Conservation (phyloP, 2,888 invertebrate genomes). For the Nomada fabriciana region DNA sequence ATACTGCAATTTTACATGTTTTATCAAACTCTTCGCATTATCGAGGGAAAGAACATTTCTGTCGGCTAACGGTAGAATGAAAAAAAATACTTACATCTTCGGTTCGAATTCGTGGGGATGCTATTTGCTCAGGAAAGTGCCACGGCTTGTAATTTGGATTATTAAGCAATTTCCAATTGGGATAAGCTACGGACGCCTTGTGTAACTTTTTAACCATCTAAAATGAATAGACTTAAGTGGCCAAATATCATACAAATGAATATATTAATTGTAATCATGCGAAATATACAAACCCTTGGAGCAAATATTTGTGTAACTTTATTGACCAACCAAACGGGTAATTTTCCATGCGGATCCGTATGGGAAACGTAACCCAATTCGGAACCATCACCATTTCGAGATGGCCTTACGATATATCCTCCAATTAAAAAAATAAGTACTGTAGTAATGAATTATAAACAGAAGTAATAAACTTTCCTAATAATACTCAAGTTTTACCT, state of each 20-base stretch:
- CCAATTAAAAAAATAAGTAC: constrained; percentile 31
- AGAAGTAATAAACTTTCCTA: constrained; percentile 14
- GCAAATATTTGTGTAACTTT: constrained; percentile 94
- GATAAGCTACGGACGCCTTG: constrained; percentile 93
- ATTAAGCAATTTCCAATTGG: constrained; percentile 91
- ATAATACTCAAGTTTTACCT: constrained; percentile 81
- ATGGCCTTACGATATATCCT: constrained; percentile 88
- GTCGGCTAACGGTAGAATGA: no score
- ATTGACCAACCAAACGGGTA: constrained; percentile 96
- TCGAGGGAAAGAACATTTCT: no score
- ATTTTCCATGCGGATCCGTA: constrained; percentile 94
- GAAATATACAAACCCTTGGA: constrained; percentile 87
- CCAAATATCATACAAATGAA: neutral
- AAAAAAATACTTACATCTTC: constrained; percentile 87
- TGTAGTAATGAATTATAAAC: neutral
- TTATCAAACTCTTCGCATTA: no score
- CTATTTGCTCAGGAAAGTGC: constrained; percentile 94
- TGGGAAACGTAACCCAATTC: constrained; percentile 95
- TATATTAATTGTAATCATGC: neutral
- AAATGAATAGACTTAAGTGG: constrained; percentile 46
- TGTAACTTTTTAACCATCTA: constrained; percentile 92
- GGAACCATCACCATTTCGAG: constrained; percentile 87
- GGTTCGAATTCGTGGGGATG: constrained; percentile 89
- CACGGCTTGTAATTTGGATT: constrained; percentile 93
- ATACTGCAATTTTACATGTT: constrained; percentile 15